Percentiles rank a stretch among this genome's conserved stretches.
Evolutionary conservation across 2,888 invertebrate species (phyloP).

Genomic region (Pachymerium ferrugineum): DNA sequence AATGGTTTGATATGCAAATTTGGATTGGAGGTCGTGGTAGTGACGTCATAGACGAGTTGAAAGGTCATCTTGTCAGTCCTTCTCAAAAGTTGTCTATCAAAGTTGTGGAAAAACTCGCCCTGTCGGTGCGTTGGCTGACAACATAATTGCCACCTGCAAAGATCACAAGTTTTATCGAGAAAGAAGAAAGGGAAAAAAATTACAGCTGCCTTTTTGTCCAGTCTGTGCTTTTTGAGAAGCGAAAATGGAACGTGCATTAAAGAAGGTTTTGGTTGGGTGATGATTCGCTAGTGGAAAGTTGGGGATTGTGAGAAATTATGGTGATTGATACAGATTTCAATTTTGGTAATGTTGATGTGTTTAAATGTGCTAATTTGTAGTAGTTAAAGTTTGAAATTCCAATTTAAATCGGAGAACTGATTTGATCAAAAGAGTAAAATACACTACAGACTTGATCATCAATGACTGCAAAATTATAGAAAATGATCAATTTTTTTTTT

Average conservation of each 20-base stretch:
- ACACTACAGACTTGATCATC: too few species aligned
- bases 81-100: conserved; percentile 16
- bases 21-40: background rate
- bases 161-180: conserved; percentile 10
- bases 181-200: background rate
- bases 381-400: too few species aligned
- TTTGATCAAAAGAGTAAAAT: too few species aligned
- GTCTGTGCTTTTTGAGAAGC: background rate
- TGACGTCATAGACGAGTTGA: background rate
- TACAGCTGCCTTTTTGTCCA: conserved; percentile 17
- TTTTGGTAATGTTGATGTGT: too few species aligned
- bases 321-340: too few species aligned
- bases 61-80: conserved; percentile 8
- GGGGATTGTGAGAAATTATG: too few species aligned
- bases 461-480: too few species aligned
- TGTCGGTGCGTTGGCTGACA: conserved; percentile 16
- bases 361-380: too few species aligned
- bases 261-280: too few species aligned
- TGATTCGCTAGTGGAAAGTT: too few species aligned
- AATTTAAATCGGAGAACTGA: too few species aligned
- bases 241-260: background rate
- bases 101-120: conserved; percentile 15
- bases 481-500: too few species aligned
- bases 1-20: background rate
- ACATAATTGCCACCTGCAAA: conserved; percentile 24